These are phyloP conservation scores for Apodemia zela DNA, from an alignment of 2,888 invertebrate species.

Conservation along the genomic window DNA sequence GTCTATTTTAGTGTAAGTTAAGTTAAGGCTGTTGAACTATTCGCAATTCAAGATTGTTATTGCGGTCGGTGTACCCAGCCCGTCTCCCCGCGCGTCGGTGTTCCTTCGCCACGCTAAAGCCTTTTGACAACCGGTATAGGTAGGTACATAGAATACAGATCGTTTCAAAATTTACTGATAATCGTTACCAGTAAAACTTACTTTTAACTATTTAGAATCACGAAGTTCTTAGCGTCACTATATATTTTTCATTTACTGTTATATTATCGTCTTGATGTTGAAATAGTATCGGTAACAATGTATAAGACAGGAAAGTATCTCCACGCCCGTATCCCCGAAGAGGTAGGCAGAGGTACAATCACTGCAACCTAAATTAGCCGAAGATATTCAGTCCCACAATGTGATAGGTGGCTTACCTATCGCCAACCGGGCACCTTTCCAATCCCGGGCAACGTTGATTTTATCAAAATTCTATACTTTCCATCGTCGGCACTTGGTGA, in stretches of 20 bases:
- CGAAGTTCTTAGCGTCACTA: not conserved
- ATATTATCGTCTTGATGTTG: not conserved
- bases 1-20: constrained; percentile 16
- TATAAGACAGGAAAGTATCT: too few relatives aligned
- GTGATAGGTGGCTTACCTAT: too few relatives aligned
- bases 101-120: constrained; percentile 41
- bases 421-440: too few relatives aligned
- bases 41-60: constrained; percentile 37
- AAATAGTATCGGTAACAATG: not conserved
- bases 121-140: constrained; percentile 77
- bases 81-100: constrained; percentile 39
- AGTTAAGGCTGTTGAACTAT: not conserved
- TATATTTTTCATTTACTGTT: not conserved
- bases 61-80: constrained; percentile 75
- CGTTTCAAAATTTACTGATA: constrained; percentile 73
- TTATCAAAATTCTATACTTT: too few relatives aligned
- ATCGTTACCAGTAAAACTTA: constrained; percentile 63
- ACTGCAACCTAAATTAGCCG: too few relatives aligned
- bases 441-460: too few relatives aligned
- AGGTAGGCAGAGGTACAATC: too few relatives aligned
- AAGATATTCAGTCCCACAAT: too few relatives aligned
- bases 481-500: too few relatives aligned
- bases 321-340: too few relatives aligned
- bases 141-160: constrained; percentile 47
- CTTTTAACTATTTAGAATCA: constrained; percentile 11